Base-by-base conservation (phyloP, 2,888 invertebrate genomes). In the Drosophila rubida region DNA sequence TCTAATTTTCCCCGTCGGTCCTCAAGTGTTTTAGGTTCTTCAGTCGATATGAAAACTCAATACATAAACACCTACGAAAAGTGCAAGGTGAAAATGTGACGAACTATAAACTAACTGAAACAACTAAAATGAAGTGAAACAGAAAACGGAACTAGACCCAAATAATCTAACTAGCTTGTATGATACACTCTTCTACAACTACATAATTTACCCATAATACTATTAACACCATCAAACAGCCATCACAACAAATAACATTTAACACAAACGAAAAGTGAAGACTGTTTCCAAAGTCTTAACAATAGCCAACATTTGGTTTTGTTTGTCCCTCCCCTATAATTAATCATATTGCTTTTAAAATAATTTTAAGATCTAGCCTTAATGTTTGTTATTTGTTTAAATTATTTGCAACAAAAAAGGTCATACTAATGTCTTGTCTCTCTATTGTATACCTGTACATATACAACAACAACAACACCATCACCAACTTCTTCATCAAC, bases 371-470 rank as follows among this genome's bases (percentile, higher is more conserved):
- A 6, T 22, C 49, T 86, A 87, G 78, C 11, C 14, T 73, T 78
- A 83, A 80, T 67, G 68, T 61, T 66, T 68, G 86, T 87, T 88
- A 71, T 87, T 75, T 75, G 70, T 87, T 83, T 88, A 87, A 88
- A 87, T 84, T 84, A 84, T 87, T 85, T 25, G 25, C 25, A 25
- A 25, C 23, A 37, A 63, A 78, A 73, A 64, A 65, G 73, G 76
- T 72, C 68, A 80, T 80, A 84, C 84, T 84, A 84, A 84, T 84
- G 84, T 84, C 78, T 84, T 84, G 75, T 84, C 88, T 84, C 89
- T 84, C 85, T 84, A 84, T 84, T 80, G 78, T 88, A 88, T 87
- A 84, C 85, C 81, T 80, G 72, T 87, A 81, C 74, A 86, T 87
- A 87, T 72, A 88, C 80, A 77, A 73, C 68, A 78, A 88, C 80